A percentile compares a stretch with the other conserved stretches of the same genome.
These are phyloP conservation scores for Cinclus mexicanus DNA, from an alignment of 2,113 vertebrate species.

Conservation along the genomic window DNA sequence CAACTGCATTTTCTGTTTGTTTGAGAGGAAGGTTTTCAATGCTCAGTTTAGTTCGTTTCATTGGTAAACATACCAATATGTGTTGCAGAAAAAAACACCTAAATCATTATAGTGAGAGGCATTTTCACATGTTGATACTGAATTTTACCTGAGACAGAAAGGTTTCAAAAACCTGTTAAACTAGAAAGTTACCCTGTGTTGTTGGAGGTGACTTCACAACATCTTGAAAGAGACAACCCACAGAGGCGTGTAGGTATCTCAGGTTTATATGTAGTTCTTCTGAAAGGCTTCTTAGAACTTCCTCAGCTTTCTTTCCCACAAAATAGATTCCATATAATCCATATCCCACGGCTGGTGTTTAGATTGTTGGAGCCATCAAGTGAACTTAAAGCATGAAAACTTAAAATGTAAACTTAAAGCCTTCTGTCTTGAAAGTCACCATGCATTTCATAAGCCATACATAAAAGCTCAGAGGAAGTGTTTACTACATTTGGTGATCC, in stretches of 20 bases:
- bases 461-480: background rate
- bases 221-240: background rate
- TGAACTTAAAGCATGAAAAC: background rate
- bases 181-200: background rate
- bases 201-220: background rate
- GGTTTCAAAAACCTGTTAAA: background rate
- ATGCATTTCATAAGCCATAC: background rate
- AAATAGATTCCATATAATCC: background rate
- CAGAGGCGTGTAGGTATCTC: background rate
- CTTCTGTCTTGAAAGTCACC: background rate
- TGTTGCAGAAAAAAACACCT: background rate
- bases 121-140: background rate
- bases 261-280: background rate
- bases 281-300: background rate
- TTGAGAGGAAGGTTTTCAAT: background rate
- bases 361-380: background rate
- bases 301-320: background rate
- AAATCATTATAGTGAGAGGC: background rate
- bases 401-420: background rate
- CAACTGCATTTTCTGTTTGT: background rate
- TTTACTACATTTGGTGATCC: background rate
- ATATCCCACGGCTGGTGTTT: background rate
- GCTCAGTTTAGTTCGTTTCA: background rate
- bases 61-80: background rate
- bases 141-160: background rate